Evolutionary conservation across 2,888 invertebrate genomes (phyloP).

Genomic region (Eupithecia insigniata): DNA sequence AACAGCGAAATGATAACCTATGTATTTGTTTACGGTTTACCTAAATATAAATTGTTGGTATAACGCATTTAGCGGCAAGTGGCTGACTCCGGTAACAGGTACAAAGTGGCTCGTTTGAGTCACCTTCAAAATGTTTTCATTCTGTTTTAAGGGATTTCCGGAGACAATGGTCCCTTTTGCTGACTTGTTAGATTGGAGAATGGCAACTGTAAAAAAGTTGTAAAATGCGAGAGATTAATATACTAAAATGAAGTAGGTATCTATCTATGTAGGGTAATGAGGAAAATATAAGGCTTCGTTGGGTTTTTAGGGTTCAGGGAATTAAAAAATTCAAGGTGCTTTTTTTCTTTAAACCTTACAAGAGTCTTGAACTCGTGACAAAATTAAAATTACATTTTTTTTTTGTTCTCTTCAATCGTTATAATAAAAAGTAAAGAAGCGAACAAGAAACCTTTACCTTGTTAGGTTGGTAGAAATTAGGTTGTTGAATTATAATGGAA

Average conservation of each 20-base stretch:
- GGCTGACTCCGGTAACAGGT: background rate
- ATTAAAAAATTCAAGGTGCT: too few species aligned
- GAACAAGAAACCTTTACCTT: too few species aligned
- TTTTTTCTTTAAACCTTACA: too few species aligned
- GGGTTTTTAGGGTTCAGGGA: background rate
- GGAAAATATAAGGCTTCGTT: constrained; percentile 2
- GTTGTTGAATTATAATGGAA: too few species aligned
- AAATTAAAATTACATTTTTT: too few species aligned
- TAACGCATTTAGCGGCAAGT: background rate
- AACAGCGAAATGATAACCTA: background rate
- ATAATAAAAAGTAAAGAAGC: too few species aligned
- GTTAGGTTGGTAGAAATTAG: too few species aligned
- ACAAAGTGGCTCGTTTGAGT: constrained; percentile 1
- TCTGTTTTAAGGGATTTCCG: constrained; percentile 57
- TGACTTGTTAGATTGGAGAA: constrained; percentile 11
- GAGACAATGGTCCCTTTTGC: constrained; percentile 24
- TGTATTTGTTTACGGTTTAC: background rate
- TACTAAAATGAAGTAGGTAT: constrained; percentile 27
- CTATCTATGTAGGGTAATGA: constrained; percentile 25
- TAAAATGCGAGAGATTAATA: constrained; percentile 21
- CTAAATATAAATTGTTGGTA: background rate
- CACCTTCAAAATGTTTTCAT: constrained; percentile 45
- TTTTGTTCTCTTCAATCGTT: too few species aligned
- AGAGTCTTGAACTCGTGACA: too few species aligned
- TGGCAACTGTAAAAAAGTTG: constrained; percentile 5